Evolutionary conservation across 2,797 vertebrate species (phyloP).

Genomic region (Malacoctenus gilli): DNA sequence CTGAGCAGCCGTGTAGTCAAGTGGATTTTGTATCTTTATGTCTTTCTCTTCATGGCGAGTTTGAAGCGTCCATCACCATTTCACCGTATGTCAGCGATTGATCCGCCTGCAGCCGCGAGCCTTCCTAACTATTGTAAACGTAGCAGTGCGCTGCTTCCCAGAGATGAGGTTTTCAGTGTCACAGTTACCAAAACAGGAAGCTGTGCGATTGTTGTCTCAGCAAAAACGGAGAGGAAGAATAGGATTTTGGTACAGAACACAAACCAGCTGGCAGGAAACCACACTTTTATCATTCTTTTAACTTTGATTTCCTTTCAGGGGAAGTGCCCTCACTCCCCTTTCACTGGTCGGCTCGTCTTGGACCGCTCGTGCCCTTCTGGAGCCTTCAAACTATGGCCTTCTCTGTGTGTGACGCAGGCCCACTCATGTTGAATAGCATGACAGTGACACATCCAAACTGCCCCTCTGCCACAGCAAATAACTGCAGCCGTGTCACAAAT

Average conservation of each 20-base stretch:
- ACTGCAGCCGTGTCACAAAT: slow-evolving; percentile 40
- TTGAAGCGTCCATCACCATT: background rate
- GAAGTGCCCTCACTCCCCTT: slow-evolving; percentile 69
- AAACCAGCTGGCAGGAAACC: slow-evolving; percentile 86
- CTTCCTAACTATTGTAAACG: slow-evolving; percentile 37
- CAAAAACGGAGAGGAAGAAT: slow-evolving; percentile 81
- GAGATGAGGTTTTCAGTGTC: slow-evolving; percentile 64
- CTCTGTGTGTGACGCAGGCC: slow-evolving; percentile 28
- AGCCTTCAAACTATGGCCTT: slow-evolving; percentile 21
- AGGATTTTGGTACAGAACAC: slow-evolving; percentile 82
- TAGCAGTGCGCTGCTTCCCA: slow-evolving; percentile 26
- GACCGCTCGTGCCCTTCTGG: too few relatives aligned
- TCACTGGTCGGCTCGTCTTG: slow-evolving; percentile 40
- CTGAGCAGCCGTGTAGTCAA: too few relatives aligned
- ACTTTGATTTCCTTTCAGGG: slow-evolving; percentile 84
- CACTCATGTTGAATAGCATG: slow-evolving; percentile 27
- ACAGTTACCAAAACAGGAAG: slow-evolving; percentile 81
- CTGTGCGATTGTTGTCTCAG: slow-evolving; percentile 80
- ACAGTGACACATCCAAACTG: slow-evolving; percentile 41
- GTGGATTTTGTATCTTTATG: background rate
- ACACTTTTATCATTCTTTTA: slow-evolving; percentile 80
- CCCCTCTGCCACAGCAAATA: slow-evolving; percentile 32
- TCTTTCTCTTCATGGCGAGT: background rate
- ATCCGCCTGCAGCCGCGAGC: slow-evolving; percentile 9
- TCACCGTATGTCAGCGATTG: background rate